Evolutionary conservation across 2,797 vertebrate species (phyloP).

Genomic region (Rhynchotus rufescens): DNA sequence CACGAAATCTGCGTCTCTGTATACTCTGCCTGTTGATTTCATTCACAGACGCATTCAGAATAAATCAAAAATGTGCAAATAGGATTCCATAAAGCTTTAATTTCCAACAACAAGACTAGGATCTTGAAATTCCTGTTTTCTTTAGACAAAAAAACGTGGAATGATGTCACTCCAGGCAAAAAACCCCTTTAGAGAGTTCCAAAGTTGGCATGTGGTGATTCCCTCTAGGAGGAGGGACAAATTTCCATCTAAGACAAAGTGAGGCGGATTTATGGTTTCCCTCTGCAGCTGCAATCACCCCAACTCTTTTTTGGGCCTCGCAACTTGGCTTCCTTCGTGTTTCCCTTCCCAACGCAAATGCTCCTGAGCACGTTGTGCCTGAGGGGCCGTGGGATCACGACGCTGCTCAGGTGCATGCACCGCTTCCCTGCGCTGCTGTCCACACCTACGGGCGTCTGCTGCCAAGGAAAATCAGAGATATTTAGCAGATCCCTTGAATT

Average conservation of each 20-base stretch:
- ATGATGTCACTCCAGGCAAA: background rate
- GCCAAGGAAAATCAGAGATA: background rate
- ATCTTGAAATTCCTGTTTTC: background rate
- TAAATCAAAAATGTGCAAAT: background rate
- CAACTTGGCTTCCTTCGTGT: rapidly evolving
- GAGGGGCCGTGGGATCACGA: rapidly evolving
- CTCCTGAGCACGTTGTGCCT: rapidly evolving
- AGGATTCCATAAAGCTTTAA: background rate
- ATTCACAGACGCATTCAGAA: rapidly evolving
- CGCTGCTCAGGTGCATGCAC: rapidly evolving
- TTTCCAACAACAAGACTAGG: background rate
- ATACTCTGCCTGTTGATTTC: background rate
- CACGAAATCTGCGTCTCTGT: background rate
- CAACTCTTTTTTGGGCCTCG: rapidly evolving
- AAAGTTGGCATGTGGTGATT: background rate
- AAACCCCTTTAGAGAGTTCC: background rate
- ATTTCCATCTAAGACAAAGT: background rate
- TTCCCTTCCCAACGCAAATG: background rate
- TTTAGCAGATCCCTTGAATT: rapidly evolving
- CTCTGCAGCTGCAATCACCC: background rate
- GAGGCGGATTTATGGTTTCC: background rate
- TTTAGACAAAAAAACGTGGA: background rate
- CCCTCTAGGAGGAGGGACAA: rapidly evolving
- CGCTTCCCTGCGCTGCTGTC: background rate
- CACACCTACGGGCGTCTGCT: rapidly evolving